Conservation (phyloP, 2,113 vertebrate species). For the Conger conger region DNA sequence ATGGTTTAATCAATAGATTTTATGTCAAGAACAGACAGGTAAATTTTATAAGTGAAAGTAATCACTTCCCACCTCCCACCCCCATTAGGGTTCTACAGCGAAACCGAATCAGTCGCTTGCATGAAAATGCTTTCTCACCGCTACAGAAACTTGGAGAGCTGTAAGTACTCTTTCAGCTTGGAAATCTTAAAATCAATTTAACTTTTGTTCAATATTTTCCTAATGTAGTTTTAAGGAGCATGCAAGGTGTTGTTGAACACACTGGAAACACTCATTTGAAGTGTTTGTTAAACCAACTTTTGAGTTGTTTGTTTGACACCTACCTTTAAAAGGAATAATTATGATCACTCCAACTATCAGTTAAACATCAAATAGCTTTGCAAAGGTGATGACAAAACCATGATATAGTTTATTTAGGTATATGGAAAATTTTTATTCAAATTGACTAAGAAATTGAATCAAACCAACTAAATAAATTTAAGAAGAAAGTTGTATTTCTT, state of each 20-base stretch:
- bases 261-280: neutral
- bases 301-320: neutral
- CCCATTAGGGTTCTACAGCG: slow-evolving; percentile 79
- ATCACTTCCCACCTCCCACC: neutral
- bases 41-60: neutral
- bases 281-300: neutral
- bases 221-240: neutral
- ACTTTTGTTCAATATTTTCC: neutral
- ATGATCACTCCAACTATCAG: no score
- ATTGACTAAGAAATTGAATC: neutral
- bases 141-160: slow-evolving; percentile 86
- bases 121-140: slow-evolving; percentile 81
- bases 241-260: neutral
- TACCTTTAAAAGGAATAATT: no score
- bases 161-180: slow-evolving; percentile 71
- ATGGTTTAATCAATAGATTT: neutral
- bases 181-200: neutral
- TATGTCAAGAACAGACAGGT: neutral
- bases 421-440: neutral
- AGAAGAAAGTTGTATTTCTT: neutral
- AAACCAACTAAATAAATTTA: neutral
- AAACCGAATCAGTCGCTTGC: slow-evolving; percentile 84
- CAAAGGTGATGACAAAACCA: no score
- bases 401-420: neutral
- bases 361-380: no score